Base-by-base conservation (phyloP, 2,797 vertebrate genomes). In the Adelosebastes latens region DNA sequence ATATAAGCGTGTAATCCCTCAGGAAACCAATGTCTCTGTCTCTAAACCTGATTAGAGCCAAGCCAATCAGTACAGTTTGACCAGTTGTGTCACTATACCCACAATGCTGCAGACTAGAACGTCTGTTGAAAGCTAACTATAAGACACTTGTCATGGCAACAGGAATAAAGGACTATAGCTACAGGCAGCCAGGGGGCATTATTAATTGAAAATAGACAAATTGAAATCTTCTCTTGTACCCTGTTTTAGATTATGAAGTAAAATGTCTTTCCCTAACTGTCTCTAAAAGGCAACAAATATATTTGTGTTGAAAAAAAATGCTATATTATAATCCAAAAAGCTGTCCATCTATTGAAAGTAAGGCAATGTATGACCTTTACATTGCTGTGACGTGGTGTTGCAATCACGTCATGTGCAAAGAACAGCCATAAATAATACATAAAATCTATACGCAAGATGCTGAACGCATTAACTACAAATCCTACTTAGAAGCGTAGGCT, bases 31-130 rank as follows among this genome's bases (percentile, higher is more conserved):
- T 31, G 61, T 80, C 87, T 75, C 71, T 74, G 87, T 89, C 87
- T 89, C 65, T 88, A 92, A 94, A 85, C 89, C 86, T 87, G 93
- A 94, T 92, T 90, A 95, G 87, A 79, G 77, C 36, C 83, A 91
- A 93, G 92, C 91, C 90, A 89, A 95, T 94, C 76, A 94, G 80
- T 34, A 56, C 62, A 71, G 81, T 80, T 88, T 60, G 39, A 81
- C 64, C 53, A 71, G 66, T 71, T 66, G 73, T 81, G 80, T 87
- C 78, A 81, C 76, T 79, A 65, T 39, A 18, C 53, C 77, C 61
- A 75, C 75, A 71, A 31, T 71, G 46, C 59, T 32, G 31, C 6
- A 25, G 56, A 82, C 67, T 53, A 27, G 32, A 64, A 55, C 24
- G 72, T 73, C 64, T 77, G 32, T 31, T 53, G 10, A 63, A 60